These are phyloP conservation scores for Chlamydotis undulata DNA, from an alignment of 2,113 vertebrate species.

Conservation along the genomic window DNA sequence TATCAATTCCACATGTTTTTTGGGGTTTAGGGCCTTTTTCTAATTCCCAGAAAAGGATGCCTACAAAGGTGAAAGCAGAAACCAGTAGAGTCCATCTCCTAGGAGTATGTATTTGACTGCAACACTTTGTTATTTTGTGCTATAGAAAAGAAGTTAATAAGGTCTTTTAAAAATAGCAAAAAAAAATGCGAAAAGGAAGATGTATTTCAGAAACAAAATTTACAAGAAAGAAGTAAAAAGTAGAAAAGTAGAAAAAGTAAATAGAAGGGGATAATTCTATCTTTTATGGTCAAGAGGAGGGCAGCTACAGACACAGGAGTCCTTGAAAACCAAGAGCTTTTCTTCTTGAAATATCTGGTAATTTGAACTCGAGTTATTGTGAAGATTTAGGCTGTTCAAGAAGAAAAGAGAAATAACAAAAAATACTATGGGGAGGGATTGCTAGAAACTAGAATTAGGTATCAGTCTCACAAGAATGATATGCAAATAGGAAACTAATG, in stretches of 20 bases:
- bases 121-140: neutral
- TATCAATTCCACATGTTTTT: constrained; percentile 31
- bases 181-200: neutral
- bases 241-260: neutral
- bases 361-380: neutral
- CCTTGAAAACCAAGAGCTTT: neutral
- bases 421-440: neutral
- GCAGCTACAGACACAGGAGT: neutral
- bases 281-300: neutral
- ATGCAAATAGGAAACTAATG: neutral
- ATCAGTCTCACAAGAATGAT: neutral
- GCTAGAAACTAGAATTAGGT: neutral
- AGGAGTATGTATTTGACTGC: neutral
- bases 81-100: neutral
- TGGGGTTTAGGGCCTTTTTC: neutral
- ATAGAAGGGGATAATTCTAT: neutral
- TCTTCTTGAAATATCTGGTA: neutral
- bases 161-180: neutral
- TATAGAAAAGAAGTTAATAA: neutral
- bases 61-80: constrained; percentile 36
- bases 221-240: neutral
- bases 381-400: neutral
- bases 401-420: neutral
- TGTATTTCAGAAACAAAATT: neutral
- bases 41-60: constrained; percentile 12